These are phyloP conservation scores for Diarsia dahlii DNA, from an alignment of 2,888 invertebrate genomes.

Conservation along the genomic window DNA sequence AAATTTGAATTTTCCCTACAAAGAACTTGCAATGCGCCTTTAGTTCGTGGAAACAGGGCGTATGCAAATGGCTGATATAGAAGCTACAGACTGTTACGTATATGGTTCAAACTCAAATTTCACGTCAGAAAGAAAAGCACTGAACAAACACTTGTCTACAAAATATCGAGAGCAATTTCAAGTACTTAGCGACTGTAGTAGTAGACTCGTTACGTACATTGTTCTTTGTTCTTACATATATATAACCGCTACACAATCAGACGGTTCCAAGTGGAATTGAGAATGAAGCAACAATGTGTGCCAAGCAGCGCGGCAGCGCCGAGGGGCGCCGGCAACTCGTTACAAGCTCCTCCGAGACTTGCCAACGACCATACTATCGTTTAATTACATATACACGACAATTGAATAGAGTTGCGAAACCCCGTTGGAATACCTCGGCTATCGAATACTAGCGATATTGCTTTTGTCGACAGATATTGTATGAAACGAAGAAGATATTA, in stretches of 20 bases:
- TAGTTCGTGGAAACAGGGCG: conserved; percentile 4
- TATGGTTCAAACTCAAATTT: conserved; percentile 5
- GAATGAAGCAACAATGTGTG: conserved; percentile 73
- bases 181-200: conserved; percentile 14
- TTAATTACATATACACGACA: conserved; percentile 75
- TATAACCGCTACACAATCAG: conserved; percentile 39
- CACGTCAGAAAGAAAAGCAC: neutral
- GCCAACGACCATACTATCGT: conserved; percentile 75
- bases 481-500: neutral
- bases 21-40: conserved; percentile 47
- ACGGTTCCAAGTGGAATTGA: conserved; percentile 72
- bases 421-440: conserved; percentile 22
- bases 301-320: conserved; percentile 67
- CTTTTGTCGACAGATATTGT: conserved; percentile 3
- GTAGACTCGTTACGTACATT: conserved; percentile 21
- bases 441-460: conserved; percentile 7
- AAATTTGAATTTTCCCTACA: conserved; percentile 71
- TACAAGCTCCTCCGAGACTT: conserved; percentile 75
- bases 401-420: conserved; percentile 71
- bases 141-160: neutral
- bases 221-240: conserved; percentile 49
- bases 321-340: conserved; percentile 70
- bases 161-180: neutral
- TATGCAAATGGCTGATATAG: conserved; percentile 24
- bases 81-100: neutral